Base-by-base conservation (phyloP, 2,888 invertebrate species). In the Plagodis dolabraria region DNA sequence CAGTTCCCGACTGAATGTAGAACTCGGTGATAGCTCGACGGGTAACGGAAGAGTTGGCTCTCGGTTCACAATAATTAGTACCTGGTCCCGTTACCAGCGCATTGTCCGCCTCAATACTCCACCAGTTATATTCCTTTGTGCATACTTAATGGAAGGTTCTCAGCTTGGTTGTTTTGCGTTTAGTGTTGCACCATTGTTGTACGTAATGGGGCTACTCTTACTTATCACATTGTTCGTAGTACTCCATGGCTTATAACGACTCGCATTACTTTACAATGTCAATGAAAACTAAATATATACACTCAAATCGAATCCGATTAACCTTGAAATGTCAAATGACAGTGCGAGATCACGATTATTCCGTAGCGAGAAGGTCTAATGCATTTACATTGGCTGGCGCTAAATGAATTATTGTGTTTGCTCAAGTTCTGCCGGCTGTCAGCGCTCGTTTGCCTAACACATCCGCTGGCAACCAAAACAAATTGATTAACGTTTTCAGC, bases 31-130 rank as follows among this genome's bases (percentile, higher is more conserved):
- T 71, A 70, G 67, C 70, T 72, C 75, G 64, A 68, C 74, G 75
- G 78, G 77, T 87, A 88, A 87, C 87, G 87, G 88, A 86, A 88
- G 83, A 86, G 76, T 79, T 78, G 75, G 82, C 80, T 82, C 85
- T 81, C 83, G 76, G 82, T 85, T 87, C 87, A 86, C 85, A 89
- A 61, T 61, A 61, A 91, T 92, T 86, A 90, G 90, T 86, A 75
- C 77, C 83, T 75, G 73, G 85, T 90, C 84, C 90, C 90, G 91
- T 92, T 92, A 91, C 84, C 72, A 72, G 74, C 80, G 77, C 86
- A 87, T 88, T 89, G 90, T 91, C 83, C 80, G 85, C 84, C 79
- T 80, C 86, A 82, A 81, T 86, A 85, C 85, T 79, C 76, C 72
- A 74, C 77, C 79, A 77, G 80, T 86, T 83, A 85, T 85, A 80